These are phyloP conservation scores for Venustoraphidia nigricollis DNA, from an alignment of 2,888 invertebrate species.

Conservation along the genomic window DNA sequence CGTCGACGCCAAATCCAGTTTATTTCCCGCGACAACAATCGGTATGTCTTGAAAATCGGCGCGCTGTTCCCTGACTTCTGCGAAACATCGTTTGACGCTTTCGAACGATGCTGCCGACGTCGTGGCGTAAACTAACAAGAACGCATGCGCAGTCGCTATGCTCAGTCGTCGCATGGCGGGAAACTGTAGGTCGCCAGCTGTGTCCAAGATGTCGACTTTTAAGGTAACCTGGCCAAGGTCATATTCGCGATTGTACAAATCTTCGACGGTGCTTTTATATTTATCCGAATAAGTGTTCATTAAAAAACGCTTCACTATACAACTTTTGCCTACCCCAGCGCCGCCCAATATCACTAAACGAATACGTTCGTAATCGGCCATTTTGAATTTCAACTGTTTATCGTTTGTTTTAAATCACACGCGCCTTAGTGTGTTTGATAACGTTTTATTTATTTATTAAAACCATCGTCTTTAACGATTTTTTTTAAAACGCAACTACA, in stretches of 20 bases:
- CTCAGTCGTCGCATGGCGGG: slow-evolving; percentile 80
- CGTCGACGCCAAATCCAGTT: slow-evolving; percentile 57
- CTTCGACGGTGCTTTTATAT: slow-evolving; percentile 77
- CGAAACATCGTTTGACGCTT: slow-evolving; percentile 57
- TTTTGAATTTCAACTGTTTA: slow-evolving; percentile 16
- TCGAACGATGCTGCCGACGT: slow-evolving; percentile 59
- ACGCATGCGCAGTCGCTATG: slow-evolving; percentile 78
- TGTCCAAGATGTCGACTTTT: slow-evolving; percentile 68
- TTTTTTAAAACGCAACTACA: no score
- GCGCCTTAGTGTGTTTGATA: no score
- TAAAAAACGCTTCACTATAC: slow-evolving; percentile 66
- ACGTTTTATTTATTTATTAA: no score
- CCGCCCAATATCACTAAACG: slow-evolving; percentile 73
- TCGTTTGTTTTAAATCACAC: no score
- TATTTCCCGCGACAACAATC: slow-evolving; percentile 76
- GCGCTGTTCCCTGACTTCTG: slow-evolving; percentile 69
- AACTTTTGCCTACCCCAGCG: slow-evolving; percentile 71
- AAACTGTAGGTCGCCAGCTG: slow-evolving; percentile 75
- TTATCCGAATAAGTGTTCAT: slow-evolving; percentile 65
- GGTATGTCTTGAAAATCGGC: slow-evolving; percentile 65
- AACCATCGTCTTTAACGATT: no score
- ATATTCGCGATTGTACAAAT: slow-evolving; percentile 73
- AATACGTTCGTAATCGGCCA: slow-evolving; percentile 63
- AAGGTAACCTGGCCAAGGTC: slow-evolving; percentile 58
- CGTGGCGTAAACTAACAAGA: slow-evolving; percentile 71